These are phyloP conservation scores for Antitype chi DNA, from an alignment of 2,888 invertebrate species.

Conservation along the genomic window DNA sequence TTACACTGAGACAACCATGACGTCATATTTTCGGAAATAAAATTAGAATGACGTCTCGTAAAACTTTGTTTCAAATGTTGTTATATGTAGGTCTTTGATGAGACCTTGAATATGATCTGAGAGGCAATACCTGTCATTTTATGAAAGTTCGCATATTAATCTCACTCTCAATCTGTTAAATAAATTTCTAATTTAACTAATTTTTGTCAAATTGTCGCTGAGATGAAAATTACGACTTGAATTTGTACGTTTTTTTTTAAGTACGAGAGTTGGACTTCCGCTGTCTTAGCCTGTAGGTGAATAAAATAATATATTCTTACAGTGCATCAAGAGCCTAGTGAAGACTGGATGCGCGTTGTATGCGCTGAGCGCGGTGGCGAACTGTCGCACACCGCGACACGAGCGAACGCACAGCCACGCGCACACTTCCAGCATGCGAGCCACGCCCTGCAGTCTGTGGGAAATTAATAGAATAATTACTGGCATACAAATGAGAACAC, in stretches of 20 bases:
- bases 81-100: neutral
- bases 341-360: conserved; percentile 78
- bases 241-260: neutral
- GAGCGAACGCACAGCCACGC: conserved; percentile 86
- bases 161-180: too few relatives aligned
- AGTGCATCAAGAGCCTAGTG: conserved; percentile 74
- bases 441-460: conserved; percentile 78
- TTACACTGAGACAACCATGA: conserved; percentile 22
- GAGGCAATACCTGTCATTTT: neutral
- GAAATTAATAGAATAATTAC: neutral
- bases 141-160: neutral
- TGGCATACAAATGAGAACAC: neutral
- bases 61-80: conserved; percentile 2
- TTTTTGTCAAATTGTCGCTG: too few relatives aligned
- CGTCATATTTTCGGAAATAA: conserved; percentile 33
- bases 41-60: conserved; percentile 6
- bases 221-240: neutral
- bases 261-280: neutral
- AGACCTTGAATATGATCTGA: neutral
- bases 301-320: conserved; percentile 67
- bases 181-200: too few relatives aligned
- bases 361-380: conserved; percentile 79
- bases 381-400: conserved; percentile 84
- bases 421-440: conserved; percentile 86
- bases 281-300: neutral